These are phyloP conservation scores for Epinephelus lanceolatus DNA, from an alignment of 2,113 vertebrate species.

Conservation along the genomic window DNA sequence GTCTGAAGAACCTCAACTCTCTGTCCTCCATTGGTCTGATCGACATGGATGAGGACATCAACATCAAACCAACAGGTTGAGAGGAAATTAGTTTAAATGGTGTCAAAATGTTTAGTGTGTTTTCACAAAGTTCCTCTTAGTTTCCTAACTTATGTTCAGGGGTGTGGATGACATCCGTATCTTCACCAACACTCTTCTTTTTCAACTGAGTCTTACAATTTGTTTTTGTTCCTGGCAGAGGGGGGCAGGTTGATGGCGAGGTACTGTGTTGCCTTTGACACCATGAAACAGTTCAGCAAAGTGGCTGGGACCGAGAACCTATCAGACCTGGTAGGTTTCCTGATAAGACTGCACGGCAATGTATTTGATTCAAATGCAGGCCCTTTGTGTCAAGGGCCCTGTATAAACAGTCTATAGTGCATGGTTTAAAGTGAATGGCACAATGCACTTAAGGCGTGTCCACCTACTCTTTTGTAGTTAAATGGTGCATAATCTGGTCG, in stretches of 20 bases:
- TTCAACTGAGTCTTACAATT: neutral
- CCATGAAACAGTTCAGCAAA: conserved; percentile 91
- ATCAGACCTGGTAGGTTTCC: conserved; percentile 89
- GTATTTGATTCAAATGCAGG: conserved; percentile 19
- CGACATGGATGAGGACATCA: conserved; percentile 92
- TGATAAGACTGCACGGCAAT: neutral
- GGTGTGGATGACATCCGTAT: too few species aligned
- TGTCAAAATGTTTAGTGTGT: neutral
- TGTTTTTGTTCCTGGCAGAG: conserved; percentile 81
- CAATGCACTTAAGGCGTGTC: too few species aligned
- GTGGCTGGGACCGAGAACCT: conserved; percentile 91
- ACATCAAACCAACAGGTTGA: conserved; percentile 95
- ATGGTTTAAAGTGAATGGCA: too few species aligned
- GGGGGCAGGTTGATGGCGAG: conserved; percentile 94
- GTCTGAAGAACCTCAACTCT: conserved; percentile 94
- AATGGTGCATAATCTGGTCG: too few species aligned
- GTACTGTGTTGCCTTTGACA: conserved; percentile 96
- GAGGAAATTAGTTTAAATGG: neutral
- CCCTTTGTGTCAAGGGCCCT: too few species aligned
- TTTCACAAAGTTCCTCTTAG: neutral
- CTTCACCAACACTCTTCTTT: neutral
- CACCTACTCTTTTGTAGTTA: too few species aligned
- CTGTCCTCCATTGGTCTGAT: conserved; percentile 93
- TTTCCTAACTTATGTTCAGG: neutral
- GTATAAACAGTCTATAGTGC: too few species aligned